Conservation (phyloP, 30 jellyfish, hydroid and myxozoan genomes). For the Sanderia malayensis region DNA sequence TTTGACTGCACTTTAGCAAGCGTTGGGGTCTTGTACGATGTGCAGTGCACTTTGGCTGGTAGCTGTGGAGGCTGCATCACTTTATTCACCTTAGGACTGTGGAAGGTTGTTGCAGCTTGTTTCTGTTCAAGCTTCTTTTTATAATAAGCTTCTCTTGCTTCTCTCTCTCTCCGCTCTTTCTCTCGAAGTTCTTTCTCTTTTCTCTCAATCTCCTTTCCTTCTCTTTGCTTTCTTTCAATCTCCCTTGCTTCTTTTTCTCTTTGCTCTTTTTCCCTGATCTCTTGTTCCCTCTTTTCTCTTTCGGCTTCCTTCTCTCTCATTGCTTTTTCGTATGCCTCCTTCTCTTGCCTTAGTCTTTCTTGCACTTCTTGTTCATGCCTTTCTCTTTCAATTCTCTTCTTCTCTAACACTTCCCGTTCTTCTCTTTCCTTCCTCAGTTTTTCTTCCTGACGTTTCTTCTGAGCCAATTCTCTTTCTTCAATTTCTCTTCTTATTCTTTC, state of each 20-base stretch:
- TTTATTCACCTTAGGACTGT: slow-evolving; percentile 17
- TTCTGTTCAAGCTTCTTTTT: slow-evolving; percentile 40
- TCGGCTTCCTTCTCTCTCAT: slow-evolving; percentile 11
- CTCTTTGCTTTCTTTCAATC: slow-evolving; percentile 4
- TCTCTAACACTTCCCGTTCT: slow-evolving; percentile 24
- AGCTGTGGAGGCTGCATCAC: slow-evolving; percentile 47
- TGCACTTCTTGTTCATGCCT: slow-evolving; percentile 56
- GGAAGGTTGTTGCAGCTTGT: slow-evolving; percentile 36
- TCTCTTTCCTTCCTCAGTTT: slow-evolving; percentile 35
- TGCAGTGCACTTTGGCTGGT: slow-evolving; percentile 34
- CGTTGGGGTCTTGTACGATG: slow-evolving; percentile 48
- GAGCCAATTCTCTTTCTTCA: slow-evolving; percentile 54
- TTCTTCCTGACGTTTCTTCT: slow-evolving; percentile 43
- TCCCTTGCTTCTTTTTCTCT: slow-evolving; percentile 34
- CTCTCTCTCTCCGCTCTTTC: slow-evolving; percentile 9
- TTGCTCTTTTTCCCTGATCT: slow-evolving; percentile 23
- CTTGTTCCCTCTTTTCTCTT: slow-evolving; percentile 21
- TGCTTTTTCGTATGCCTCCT: slow-evolving; percentile 23
- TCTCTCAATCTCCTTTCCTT: slow-evolving; percentile 10
- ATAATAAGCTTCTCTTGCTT: slow-evolving; percentile 51
- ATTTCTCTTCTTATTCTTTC: slow-evolving; percentile 77
- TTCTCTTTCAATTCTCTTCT: slow-evolving; percentile 48
- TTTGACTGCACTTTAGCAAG: slow-evolving; percentile 31
- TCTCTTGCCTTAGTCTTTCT: slow-evolving; percentile 27
- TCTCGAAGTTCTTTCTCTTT: slow-evolving; percentile 27